Conservation (phyloP, 2,888 invertebrate species). For the Lithophane semibrunnea region DNA sequence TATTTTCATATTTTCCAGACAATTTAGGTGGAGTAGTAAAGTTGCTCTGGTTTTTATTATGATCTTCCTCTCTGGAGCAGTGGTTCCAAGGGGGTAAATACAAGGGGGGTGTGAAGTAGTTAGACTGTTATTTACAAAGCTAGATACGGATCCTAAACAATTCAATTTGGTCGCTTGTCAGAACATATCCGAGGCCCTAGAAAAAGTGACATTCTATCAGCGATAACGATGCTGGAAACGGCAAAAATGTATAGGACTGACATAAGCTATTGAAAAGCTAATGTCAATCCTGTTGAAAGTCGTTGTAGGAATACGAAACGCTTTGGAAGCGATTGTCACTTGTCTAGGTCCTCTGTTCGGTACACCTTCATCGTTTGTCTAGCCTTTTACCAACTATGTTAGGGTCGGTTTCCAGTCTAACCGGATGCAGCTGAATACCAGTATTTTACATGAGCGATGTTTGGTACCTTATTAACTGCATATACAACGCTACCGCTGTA, state of each 20-base stretch:
- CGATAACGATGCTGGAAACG: too few relatives aligned
- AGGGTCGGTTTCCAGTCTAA: too few relatives aligned
- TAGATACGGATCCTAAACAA: slow-evolving; percentile 61
- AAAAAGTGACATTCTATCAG: too few relatives aligned
- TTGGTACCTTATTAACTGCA: slow-evolving; percentile 8
- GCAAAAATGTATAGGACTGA: too few relatives aligned
- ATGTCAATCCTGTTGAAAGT: too few relatives aligned
- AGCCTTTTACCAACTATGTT: too few relatives aligned
- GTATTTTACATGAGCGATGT: not conserved
- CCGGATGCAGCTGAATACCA: too few relatives aligned
- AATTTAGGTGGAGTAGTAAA: not conserved
- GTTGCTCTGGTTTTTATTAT: slow-evolving; percentile 24
- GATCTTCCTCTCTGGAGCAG: slow-evolving; percentile 2
- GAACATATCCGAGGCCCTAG: not conserved
- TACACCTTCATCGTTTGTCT: too few relatives aligned
- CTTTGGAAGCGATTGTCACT: too few relatives aligned
- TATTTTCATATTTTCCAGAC: not conserved
- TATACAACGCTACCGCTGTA: not conserved
- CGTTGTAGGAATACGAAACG: too few relatives aligned
- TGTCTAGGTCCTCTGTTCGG: too few relatives aligned
- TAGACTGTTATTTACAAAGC: slow-evolving; percentile 62
- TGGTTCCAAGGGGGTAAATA: not conserved
- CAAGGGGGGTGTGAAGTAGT: slow-evolving; percentile 41
- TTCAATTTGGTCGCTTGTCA: slow-evolving; percentile 15
- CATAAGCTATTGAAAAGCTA: too few relatives aligned